Evolutionary conservation across 2,113 vertebrate genomes (phyloP).

Genomic region (Clarias gariepinus): DNA sequence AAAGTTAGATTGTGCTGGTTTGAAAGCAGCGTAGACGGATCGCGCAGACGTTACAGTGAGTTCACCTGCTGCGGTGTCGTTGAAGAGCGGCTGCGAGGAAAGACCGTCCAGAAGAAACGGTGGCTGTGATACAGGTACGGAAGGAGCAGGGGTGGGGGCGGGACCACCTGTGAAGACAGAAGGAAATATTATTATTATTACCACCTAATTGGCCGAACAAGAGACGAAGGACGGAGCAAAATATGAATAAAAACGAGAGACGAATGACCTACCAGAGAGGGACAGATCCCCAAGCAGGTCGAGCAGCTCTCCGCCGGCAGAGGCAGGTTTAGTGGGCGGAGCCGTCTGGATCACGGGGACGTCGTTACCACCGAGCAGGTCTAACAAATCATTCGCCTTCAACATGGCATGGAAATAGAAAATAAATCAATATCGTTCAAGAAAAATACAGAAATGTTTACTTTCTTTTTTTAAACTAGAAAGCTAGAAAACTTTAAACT

Average conservation of each 20-base stretch:
- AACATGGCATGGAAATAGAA: slow-evolving; percentile 21
- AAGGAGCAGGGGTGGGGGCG: slow-evolving; percentile 72
- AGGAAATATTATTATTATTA: neutral
- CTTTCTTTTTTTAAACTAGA: too few relatives aligned
- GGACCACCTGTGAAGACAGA: slow-evolving; percentile 68
- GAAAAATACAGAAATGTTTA: neutral
- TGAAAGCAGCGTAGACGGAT: neutral
- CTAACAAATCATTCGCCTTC: slow-evolving; percentile 95
- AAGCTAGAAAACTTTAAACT: too few relatives aligned
- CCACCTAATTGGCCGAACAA: neutral
- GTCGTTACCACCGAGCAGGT: slow-evolving; percentile 89
- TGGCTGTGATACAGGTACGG: slow-evolving; percentile 81
- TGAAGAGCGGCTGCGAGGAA: slow-evolving; percentile 88
- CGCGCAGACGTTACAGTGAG: neutral
- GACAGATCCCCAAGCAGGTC: slow-evolving; percentile 93
- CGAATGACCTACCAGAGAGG: slow-evolving; percentile 78
- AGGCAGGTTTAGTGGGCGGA: slow-evolving; percentile 83
- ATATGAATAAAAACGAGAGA: neutral
- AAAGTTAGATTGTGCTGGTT: neutral
- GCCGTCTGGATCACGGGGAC: slow-evolving; percentile 88
- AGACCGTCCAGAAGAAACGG: slow-evolving; percentile 92
- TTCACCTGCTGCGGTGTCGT: slow-evolving; percentile 87
- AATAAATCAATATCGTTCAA: slow-evolving; percentile 24
- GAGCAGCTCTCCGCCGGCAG: slow-evolving; percentile 92
- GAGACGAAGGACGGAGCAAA: neutral